These are phyloP conservation scores for Lycia hirtaria DNA, from an alignment of 2,888 invertebrate species.

Conservation along the genomic window DNA sequence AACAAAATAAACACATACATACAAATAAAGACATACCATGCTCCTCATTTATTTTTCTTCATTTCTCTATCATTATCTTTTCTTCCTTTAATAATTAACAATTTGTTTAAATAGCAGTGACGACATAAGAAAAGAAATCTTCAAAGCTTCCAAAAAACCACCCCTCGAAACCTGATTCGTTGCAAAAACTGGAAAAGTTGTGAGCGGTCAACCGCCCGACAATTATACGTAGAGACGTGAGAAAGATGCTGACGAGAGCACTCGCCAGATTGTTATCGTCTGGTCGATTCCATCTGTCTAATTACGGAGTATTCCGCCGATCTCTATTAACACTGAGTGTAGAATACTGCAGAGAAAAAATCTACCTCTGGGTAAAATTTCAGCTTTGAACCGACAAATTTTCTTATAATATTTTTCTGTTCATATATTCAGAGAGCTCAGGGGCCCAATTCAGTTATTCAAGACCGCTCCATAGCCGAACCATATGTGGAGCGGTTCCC, in stretches of 20 bases:
- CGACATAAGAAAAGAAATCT: neutral
- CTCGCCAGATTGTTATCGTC: conserved; percentile 27
- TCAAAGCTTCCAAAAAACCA: neutral
- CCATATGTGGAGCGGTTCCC: too few relatives aligned
- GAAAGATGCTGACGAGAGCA: neutral
- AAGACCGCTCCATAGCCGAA: too few relatives aligned
- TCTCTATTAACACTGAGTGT: conserved; percentile 14
- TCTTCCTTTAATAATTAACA: neutral
- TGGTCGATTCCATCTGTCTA: conserved; percentile 40
- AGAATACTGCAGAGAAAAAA: neutral
- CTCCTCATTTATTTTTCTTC: too few relatives aligned
- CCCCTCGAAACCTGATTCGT: neutral
- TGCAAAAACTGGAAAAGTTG: conserved; percentile 2
- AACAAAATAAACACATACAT: too few relatives aligned
- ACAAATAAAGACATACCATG: too few relatives aligned
- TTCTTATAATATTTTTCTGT: too few relatives aligned
- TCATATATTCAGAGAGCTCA: too few relatives aligned
- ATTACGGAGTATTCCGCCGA: conserved; percentile 38
- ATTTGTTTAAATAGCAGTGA: neutral
- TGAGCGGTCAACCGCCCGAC: neutral
- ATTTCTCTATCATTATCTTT: neutral
- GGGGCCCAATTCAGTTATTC: too few relatives aligned
- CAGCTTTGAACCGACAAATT: too few relatives aligned
- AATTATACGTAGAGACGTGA: neutral
- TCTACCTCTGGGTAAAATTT: too few relatives aligned